Base-by-base conservation (phyloP, 2,888 invertebrate species). In the Aphidius colemani region DNA sequence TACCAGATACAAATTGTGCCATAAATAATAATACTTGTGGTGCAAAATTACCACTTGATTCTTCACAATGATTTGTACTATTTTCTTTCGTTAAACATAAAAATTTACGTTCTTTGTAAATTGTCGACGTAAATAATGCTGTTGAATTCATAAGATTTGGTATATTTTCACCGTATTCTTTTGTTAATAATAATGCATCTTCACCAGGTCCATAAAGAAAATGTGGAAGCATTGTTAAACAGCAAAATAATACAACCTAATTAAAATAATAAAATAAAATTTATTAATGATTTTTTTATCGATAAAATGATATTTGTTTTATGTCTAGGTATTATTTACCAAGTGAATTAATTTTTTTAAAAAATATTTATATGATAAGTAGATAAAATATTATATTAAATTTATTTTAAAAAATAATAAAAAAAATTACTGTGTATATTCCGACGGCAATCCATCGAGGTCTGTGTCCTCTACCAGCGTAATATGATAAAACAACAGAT, bases 381-480 rank as follows among this genome's bases (percentile, higher is more conserved):
- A 13, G 13, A 18, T 18, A 18, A 18, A 18, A 18, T 18, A 18
- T 13, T 13, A 13, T 13, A 13, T 18, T 18, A 18, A 18, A 18
- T 18, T 2, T 18, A 18, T 18, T 18, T 51, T 30, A 11, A 59
- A 48, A 7, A 7, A 10, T 44, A 56, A 59, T 11, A 10, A 53
- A 43, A 53, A 60, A 66, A 76, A 78, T 80, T 69, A 82, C 82
- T 62, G 78, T 80, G 67, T 78, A 82, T 69, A 86, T 84, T 11
- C 86, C 86, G 67, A 88, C 83, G 6, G 90, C 89, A 75, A 91
- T 89, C 90, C 90, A 90, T 72, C 90, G 82, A 2, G 92, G 91
- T 66, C 90, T 84, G 81, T 90, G 90, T 49, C 90, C 88, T 74
- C 86, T 86, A 66, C 89, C 89, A 18, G 88, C 89, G 75, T 90